Percentiles rank a stretch among this genome's conserved stretches.
phyloP scores from a whole-genome alignment of 2,113 vertebrate genomes.

The Mus spicilegus region DNA sequence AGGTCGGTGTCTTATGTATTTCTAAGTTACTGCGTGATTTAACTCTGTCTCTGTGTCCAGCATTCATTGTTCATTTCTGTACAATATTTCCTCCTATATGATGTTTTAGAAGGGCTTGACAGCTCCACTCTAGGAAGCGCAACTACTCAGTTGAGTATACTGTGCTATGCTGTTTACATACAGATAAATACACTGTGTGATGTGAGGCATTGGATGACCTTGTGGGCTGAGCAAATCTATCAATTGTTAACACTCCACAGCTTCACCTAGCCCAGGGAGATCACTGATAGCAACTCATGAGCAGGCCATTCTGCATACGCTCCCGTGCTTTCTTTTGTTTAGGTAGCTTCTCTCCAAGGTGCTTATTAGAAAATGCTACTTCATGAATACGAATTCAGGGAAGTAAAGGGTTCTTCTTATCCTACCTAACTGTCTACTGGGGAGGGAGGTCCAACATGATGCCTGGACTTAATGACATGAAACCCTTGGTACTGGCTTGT shows the following conservation, averaged over 20 bases:
- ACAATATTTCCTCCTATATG: no score
- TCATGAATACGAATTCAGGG: neutral
- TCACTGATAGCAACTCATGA: neutral
- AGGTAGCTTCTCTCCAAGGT: neutral
- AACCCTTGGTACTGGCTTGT: neutral
- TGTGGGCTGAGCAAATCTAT: neutral
- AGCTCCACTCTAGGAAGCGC: neutral
- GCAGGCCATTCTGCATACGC: neutral
- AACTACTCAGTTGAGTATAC: neutral
- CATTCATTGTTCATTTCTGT: neutral
- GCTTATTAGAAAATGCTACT: neutral
- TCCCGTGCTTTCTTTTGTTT: neutral
- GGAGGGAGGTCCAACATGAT: neutral
- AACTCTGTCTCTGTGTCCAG: neutral
- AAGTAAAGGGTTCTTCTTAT: neutral
- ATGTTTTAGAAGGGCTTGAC: neutral
- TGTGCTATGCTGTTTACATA: no score
- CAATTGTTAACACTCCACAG: neutral
- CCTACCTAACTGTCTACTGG: neutral
- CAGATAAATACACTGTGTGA: no score
- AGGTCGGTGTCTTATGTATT: neutral
- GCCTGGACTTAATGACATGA: neutral
- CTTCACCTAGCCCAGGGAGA: neutral
- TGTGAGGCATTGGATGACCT: neutral
- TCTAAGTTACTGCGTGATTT: neutral